Conservation (phyloP, 1,140 invertebrate genomes). For the Hypothenemus hampei region DNA sequence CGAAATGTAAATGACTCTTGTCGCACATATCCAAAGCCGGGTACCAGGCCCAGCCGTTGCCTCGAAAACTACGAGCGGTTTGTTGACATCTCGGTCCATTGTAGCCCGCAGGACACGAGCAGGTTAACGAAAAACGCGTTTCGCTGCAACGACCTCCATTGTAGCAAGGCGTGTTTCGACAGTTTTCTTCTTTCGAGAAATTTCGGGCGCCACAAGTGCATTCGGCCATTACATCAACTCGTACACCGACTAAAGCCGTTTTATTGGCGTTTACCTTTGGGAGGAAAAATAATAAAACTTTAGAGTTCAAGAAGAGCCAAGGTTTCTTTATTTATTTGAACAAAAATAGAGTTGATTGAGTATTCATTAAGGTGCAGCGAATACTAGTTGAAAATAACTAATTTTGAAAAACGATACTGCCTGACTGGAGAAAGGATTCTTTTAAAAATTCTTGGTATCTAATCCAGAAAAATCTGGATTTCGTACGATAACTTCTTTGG, state of each 20-base stretch:
- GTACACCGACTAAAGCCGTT: constrained; percentile 88
- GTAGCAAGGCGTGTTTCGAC: constrained; percentile 83
- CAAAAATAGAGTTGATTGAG: neutral
- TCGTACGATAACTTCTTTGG: too few species aligned
- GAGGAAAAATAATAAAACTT: neutral
- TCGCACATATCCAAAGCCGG: constrained; percentile 94
- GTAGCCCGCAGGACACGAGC: constrained; percentile 79
- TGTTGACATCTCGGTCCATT: constrained; percentile 94
- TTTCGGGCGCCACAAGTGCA: constrained; percentile 89
- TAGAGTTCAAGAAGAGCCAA: too few species aligned
- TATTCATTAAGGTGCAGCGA: neutral
- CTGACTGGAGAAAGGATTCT: too few species aligned
- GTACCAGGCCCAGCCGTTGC: constrained; percentile 94
- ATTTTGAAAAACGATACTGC: too few species aligned
- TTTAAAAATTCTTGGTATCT: too few species aligned
- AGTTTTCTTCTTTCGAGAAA: constrained; percentile 84
- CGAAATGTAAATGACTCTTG: constrained; percentile 87
- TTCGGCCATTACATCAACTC: constrained; percentile 81
- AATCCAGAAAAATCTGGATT: too few species aligned
- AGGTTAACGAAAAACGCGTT: constrained; percentile 78
- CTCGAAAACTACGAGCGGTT: constrained; percentile 86
- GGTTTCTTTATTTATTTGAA: too few species aligned
- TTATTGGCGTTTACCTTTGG: constrained; percentile 81
- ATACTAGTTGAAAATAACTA: too few species aligned
- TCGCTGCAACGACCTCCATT: constrained; percentile 93